Evolutionary conservation across 1,140 invertebrate genomes (phyloP), one percentile per base, ranked within the genome.

Genomic region (Pollicipes pollicipes): DNA sequence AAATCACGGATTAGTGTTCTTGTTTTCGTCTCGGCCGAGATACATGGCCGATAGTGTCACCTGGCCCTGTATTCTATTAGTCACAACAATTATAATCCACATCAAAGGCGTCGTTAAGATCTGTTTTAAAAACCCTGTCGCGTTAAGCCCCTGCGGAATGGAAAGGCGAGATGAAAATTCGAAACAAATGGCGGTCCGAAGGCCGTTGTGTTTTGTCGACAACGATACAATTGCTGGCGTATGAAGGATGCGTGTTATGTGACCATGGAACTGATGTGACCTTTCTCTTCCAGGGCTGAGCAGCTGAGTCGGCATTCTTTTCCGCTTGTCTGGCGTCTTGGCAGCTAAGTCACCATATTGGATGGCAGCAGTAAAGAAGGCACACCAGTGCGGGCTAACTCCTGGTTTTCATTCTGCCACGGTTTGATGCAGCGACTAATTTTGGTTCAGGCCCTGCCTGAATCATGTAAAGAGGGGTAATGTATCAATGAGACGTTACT

Each of bases 1-100:
- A 58, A 58, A 58, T 58, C 45, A 24, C 45, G 45, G 45, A 58
- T 58, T 58, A 58, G 45, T 58, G 45, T 58, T 58, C 45, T 58
- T 58, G 45, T 58, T 58, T 58, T 58, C 45, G 45, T 21, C 10
- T 21, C 45, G 45, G 17, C 45, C 45, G 10, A 58, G 45, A 58
- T 58, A 24, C 8, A 58, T 10, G 10, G 2, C 24, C 13, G 45
- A 58, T 58, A 58, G 24, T 21, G 45, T 58, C 45, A 58, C 45
- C 45, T 58, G 10, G 45, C 45, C 45, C 17, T 58, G 45, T 58
- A 58, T 58, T 58, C 45, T 10, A 58, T 58, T 58, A 58, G 45
- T 58, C 45, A 58, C 45, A 58, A 58, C 45, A 58, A 58, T 58
- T 58, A 58, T 58, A 58, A 58, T 58, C 45, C 45, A 21, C 45